Evolutionary conservation across 30 jellyfish, hydroid and myxozoan species (phyloP), one percentile per base, ranked within the genome.

Genomic region (Hydractinia echinata): DNA sequence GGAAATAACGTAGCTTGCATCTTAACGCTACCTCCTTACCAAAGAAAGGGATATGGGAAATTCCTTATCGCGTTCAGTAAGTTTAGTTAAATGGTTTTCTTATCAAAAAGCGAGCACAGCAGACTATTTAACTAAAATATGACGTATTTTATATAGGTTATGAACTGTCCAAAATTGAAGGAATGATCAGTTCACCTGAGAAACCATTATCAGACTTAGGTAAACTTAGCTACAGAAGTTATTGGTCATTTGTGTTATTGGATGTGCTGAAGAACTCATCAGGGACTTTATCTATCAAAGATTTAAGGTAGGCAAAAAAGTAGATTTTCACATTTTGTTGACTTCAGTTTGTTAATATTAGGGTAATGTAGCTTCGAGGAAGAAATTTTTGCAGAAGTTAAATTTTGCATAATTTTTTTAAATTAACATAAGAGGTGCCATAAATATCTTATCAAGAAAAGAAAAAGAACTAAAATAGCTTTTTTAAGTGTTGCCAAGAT

Each of bases 201-300:
- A 94, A 89, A 55, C 99, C 99, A 14, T 56, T 94, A 55, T 94
- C 99, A 15, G 99, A 94, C 82, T 92, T 94, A 44, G 99, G 99
- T 30, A 88, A 88, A 55, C 83, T 89, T 16, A 89, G 99, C 61
- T 94, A 94, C 88, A 58, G 99, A 51, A 88, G 97, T 60, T 94
- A 94, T 74, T 94, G 99, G 99, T 76, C 97, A 1, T 94, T 96
- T 96, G 96, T 89, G 11, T 67, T 94, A 64, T 74, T 94, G 70
- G 99, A 94, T 64, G 90, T 84, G 6, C 81, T 94, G 95, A 68
- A 91, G 54, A 83, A 83, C 10, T 86, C 92, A 48, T 68, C 96
- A 5, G 97, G 96, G 30, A 83, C 92, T 13, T 55, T 94, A 54
- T 84, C 99, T 39, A 85, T 94, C 82, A 88, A 88, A 61, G 97